Conservation (phyloP, 2,888 invertebrate genomes). For the Drosophila anceps region DNA sequence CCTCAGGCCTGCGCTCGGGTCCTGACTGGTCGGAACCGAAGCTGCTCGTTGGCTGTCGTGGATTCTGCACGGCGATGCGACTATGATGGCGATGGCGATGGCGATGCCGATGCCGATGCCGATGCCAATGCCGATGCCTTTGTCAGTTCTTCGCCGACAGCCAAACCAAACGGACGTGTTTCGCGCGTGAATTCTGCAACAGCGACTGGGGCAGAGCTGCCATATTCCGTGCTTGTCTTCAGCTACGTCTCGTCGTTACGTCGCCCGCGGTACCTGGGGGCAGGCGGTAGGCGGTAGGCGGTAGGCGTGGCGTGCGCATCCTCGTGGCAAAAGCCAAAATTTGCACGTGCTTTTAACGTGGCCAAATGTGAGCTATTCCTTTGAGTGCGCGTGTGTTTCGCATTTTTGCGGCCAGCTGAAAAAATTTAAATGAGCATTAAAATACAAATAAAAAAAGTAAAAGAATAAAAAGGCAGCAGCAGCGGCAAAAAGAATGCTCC, state of each 20-base stretch:
- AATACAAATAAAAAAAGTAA: slow-evolving; percentile 1
- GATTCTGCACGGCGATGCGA: slow-evolving; percentile 5
- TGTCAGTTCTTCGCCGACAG: slow-evolving; percentile 53
- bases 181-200: slow-evolving; percentile 31
- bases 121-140: background rate
- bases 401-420: slow-evolving; percentile 39
- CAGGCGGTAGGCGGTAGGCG: slow-evolving; percentile 5
- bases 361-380: slow-evolving; percentile 50
- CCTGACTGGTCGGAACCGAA: background rate
- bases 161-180: slow-evolving; percentile 47
- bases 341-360: slow-evolving; percentile 55
- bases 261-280: background rate
- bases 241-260: slow-evolving; percentile 22
- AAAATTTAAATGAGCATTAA: slow-evolving; percentile 44
- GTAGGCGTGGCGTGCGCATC: slow-evolving; percentile 38
- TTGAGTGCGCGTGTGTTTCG: slow-evolving; percentile 54
- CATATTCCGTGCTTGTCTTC: slow-evolving; percentile 20
- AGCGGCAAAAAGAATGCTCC: slow-evolving; percentile 18
- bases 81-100: slow-evolving; percentile 1
- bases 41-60: slow-evolving; percentile 15
- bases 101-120: background rate
- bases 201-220: slow-evolving; percentile 9
- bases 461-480: background rate
- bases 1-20: slow-evolving; percentile 25
- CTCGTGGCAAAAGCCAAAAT: slow-evolving; percentile 37